Conservation (phyloP, 64 coral and sea anemone genomes). For the Porites australiensis region DNA sequence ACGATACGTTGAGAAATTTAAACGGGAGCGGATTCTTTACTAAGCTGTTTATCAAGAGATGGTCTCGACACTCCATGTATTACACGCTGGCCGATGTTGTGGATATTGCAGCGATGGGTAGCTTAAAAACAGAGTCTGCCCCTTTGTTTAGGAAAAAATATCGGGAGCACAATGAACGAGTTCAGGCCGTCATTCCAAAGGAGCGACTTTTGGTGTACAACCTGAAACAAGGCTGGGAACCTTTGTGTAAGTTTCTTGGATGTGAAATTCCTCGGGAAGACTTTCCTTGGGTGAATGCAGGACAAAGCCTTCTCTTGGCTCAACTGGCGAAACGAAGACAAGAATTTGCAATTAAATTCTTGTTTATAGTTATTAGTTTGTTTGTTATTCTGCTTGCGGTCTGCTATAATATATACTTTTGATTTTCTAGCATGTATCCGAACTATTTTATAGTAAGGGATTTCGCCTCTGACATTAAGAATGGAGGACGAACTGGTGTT, state of each 20-base stretch:
- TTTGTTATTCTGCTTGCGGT: not conserved
- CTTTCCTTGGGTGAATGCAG: not conserved
- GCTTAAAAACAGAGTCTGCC: not conserved
- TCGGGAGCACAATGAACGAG: conserved; percentile 25
- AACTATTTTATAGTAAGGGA: too few relatives aligned
- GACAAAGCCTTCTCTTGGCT: not conserved
- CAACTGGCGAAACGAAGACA: not conserved
- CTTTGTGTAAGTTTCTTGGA: not conserved
- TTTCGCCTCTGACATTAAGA: too few relatives aligned
- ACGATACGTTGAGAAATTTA: not conserved
- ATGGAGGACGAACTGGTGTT: too few relatives aligned
- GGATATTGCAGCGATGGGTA: not conserved
- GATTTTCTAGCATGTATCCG: not conserved
- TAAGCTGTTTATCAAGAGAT: not conserved
- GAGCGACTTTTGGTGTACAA: not conserved
- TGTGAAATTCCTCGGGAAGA: not conserved
- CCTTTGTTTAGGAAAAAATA: conserved; percentile 20
- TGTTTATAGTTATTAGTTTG: not conserved
- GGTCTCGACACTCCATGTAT: not conserved
- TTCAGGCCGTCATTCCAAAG: conserved; percentile 1
- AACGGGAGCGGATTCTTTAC: not conserved
- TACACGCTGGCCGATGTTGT: not conserved
- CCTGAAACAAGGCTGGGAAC: conserved; percentile 4
- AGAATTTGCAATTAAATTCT: not conserved
- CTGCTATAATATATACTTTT: not conserved